phyloP scores from a whole-genome alignment of 1,140 invertebrate species.

The Caenorhabditis elegans region DNA sequence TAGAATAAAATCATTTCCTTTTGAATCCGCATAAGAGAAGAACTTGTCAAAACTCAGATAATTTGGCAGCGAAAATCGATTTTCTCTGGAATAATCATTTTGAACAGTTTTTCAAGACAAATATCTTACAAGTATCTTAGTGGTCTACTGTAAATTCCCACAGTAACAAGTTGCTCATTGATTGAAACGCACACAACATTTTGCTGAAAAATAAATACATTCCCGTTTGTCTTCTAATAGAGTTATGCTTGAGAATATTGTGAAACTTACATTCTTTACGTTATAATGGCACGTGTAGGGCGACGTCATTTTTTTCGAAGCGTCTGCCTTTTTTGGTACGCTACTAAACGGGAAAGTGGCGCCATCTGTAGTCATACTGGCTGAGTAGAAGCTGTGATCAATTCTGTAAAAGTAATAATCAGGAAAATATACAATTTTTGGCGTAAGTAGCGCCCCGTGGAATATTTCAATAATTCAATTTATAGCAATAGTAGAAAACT shows the following conservation, averaged over 20 bases:
- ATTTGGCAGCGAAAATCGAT: not conserved
- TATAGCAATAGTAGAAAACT: too few species aligned
- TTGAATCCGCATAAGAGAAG: not conserved
- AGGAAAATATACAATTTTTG: too few species aligned
- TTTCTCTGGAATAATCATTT: not conserved
- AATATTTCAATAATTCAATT: too few species aligned
- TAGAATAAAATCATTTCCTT: not conserved
- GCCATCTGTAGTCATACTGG: too few species aligned
- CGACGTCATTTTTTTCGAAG: not conserved
- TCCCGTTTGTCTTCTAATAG: not conserved
- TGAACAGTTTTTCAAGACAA: not conserved
- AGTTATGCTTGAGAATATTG: too few species aligned
- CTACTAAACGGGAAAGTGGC: too few species aligned
- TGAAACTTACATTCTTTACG: not conserved
- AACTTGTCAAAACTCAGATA: constrained; percentile 4
- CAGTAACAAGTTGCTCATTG: not conserved
- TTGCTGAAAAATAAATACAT: not conserved
- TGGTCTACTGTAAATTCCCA: not conserved
- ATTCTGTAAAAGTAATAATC: too few species aligned
- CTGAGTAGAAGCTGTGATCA: too few species aligned
- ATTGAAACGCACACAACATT: not conserved
- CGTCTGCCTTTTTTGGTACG: too few species aligned
- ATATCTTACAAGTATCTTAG: not conserved
- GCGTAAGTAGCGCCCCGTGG: too few species aligned
- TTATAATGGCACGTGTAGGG: not conserved